Base-by-base conservation (phyloP, 2,797 vertebrate species). In the Eurystomus glaucurus region DNA sequence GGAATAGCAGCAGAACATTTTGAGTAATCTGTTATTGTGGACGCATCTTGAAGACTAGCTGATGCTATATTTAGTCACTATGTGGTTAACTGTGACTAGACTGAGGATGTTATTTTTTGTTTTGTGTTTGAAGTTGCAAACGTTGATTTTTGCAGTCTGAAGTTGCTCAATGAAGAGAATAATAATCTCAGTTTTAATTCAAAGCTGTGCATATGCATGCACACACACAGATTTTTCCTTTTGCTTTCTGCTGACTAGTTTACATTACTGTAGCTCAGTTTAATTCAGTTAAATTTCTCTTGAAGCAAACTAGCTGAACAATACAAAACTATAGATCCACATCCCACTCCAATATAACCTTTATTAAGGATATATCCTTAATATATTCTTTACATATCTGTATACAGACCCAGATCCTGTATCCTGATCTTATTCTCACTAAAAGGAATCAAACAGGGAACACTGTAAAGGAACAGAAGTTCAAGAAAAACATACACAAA, bases 21-120 rank as follows among this genome's bases (percentile, higher is more conserved):
- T 96, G 93, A 95, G 97, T 97, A 98, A 96, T 97, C 94, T 97
- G 97, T 96, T 97, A 97, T 98, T 97, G 97, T 92, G 97, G 96
- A 95, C 84, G 90, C 79, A 96, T 97, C 96, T 94, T 96, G 97
- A 95, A 93, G 93, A 82, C 71, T 74, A 70, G 82, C 71, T 81
- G 83, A 72, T 91, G 70, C 93, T 97, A 96, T 96, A 95, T 97
- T 98, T 97, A 97, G 91, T 96, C 46, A 51, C 45, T 61, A 16
- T 93, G 97, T 95, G 86, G 94, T 93, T 94, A 87, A 76, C 93
- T 93, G 80, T 37, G 85, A 95, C 94, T 86, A 87, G 93, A 87
- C 86, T 50, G 48, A 94, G 72, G 58, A 87, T 84, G 64, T 84
- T 93, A 37, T 83, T 94, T 85, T 74, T 71, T 65, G 35, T 31